These are phyloP conservation scores for Lordiphosa stackelbergi DNA, from an alignment of 1,140 invertebrate species.

Conservation along the genomic window DNA sequence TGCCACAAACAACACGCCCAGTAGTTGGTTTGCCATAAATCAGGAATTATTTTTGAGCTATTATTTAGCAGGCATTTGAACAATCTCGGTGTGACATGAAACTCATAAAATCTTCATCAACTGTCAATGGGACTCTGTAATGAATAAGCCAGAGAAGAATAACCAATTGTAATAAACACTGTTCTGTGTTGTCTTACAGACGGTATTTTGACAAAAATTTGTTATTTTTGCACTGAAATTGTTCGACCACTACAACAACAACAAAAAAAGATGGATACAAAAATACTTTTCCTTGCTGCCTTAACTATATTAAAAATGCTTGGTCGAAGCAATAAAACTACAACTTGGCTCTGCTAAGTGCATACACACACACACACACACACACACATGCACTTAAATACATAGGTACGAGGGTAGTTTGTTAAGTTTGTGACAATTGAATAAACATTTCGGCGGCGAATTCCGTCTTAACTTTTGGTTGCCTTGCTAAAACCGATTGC, in stretches of 20 bases:
- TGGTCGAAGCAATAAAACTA: slow-evolving; percentile 45
- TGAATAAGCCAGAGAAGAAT: slow-evolving; percentile 32
- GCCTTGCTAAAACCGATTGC: no score
- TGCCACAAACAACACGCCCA: slow-evolving; percentile 1
- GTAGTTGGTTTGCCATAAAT: slow-evolving; percentile 34
- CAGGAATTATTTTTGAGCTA: slow-evolving; percentile 35
- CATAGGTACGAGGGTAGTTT: neutral
- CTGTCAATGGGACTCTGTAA: slow-evolving; percentile 51
- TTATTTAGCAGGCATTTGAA: slow-evolving; percentile 3
- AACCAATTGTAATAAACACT: slow-evolving; percentile 30
- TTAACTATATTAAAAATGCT: slow-evolving; percentile 47
- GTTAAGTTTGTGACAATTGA: no score
- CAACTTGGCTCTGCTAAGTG: slow-evolving; percentile 24
- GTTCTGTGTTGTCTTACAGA: slow-evolving; percentile 5
- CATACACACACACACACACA: slow-evolving; percentile 8
- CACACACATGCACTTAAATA: no score
- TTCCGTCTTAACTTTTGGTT: no score
- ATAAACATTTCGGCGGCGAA: no score
- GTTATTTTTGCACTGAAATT: slow-evolving; percentile 3
- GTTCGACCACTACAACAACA: neutral
- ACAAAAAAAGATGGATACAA: neutral
- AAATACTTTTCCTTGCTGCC: neutral
- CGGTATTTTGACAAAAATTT: slow-evolving; percentile 3
- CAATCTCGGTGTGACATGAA: neutral
- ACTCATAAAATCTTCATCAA: slow-evolving; percentile 19